Conservation (phyloP, 2,113 vertebrate genomes). For the Anguilla japonica region DNA sequence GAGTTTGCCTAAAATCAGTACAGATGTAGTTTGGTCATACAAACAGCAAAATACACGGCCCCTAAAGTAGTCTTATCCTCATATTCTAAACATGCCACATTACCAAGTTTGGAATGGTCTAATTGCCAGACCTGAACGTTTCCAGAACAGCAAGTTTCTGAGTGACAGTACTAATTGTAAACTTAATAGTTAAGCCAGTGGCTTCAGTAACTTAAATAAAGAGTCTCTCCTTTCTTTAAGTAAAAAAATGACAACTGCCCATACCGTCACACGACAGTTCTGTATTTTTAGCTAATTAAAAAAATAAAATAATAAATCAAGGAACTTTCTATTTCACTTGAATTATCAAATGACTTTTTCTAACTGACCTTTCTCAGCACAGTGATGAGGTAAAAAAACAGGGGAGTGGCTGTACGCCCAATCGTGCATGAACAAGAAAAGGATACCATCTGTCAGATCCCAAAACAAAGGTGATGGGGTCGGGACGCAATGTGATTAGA, state of each 20-base stretch:
- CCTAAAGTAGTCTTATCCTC: no score
- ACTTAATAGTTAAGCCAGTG: conserved; percentile 65
- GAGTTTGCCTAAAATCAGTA: no score
- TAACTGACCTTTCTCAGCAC: background rate
- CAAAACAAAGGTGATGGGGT: no score
- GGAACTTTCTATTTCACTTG: background rate
- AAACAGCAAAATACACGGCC: no score
- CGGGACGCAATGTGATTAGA: no score
- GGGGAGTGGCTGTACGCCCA: background rate
- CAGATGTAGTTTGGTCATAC: no score
- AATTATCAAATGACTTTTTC: background rate
- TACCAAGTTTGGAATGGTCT: no score
- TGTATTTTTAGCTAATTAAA: conserved; percentile 40
- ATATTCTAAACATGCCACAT: no score
- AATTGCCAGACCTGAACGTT: no score
- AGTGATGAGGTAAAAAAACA: background rate
- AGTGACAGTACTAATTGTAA: conserved; percentile 67
- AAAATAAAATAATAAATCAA: background rate
- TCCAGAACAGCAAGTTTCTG: conserved; percentile 39
- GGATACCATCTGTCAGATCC: no score
- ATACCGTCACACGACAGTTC: background rate
- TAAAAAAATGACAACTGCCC: conserved; percentile 65
- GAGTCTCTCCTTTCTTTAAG: conserved; percentile 49
- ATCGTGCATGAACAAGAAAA: background rate
- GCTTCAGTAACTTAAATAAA: conserved; percentile 61